Conservation (phyloP, 2,797 vertebrate species). For the Staurois parvus region DNA sequence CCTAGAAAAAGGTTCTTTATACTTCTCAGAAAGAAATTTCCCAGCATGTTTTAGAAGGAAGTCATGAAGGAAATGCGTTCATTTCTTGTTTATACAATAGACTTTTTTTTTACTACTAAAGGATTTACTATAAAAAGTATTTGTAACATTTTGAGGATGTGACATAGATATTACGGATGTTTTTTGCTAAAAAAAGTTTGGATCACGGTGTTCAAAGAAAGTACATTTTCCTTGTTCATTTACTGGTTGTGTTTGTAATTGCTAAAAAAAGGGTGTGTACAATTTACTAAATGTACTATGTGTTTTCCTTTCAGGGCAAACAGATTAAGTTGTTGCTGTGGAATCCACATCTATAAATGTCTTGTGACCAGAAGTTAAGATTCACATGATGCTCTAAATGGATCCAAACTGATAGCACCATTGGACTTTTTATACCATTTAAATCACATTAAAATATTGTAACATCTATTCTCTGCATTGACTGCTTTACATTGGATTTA, state of each 20-base stretch:
- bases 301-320: too few relatives aligned
- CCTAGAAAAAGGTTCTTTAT: slow-evolving; percentile 5
- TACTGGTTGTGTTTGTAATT: background rate
- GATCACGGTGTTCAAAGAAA: background rate
- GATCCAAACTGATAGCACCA: too few relatives aligned
- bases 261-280: background rate
- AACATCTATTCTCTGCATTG: too few relatives aligned
- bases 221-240: background rate
- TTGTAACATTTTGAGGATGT: slow-evolving; percentile 28
- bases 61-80: slow-evolving; percentile 31
- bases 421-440: too few relatives aligned
- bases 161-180: slow-evolving; percentile 37
- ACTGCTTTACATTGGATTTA: too few relatives aligned
- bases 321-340: too few relatives aligned
- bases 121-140: slow-evolving; percentile 23
- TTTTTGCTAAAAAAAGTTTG: slow-evolving; percentile 1
- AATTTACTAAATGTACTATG: too few relatives aligned
- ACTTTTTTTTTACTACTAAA: slow-evolving; percentile 8
- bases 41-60: slow-evolving; percentile 26
- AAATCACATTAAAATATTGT: too few relatives aligned
- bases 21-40: slow-evolving; percentile 5
- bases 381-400: too few relatives aligned
- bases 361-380: too few relatives aligned
- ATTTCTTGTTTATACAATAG: slow-evolving; percentile 43
- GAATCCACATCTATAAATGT: too few relatives aligned